phyloP scores from a whole-genome alignment of 2,797 vertebrate genomes.

The Austrolebias charrua region DNA sequence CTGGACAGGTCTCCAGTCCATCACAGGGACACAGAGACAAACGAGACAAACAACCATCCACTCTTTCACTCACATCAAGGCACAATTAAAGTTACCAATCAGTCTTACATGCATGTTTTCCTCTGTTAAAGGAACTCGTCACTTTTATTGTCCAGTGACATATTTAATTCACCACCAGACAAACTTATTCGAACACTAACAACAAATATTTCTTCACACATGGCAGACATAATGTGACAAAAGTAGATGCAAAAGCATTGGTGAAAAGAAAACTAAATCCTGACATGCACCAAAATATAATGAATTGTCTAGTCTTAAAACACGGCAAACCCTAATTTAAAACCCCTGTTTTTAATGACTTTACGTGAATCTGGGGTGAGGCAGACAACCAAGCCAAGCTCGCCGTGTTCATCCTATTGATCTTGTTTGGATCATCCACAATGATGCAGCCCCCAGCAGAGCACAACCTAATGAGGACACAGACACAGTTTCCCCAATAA shows the following conservation, averaged over 20 bases:
- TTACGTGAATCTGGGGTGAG: not conserved
- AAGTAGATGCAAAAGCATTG: not conserved
- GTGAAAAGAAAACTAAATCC: not conserved
- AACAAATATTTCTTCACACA: too few species aligned
- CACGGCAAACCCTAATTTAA: constrained; percentile 1
- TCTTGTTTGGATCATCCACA: not conserved
- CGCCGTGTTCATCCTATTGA: not conserved
- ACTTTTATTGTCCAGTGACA: too few species aligned
- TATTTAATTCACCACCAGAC: too few species aligned
- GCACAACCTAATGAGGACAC: not conserved
- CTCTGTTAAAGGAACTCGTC: too few species aligned
- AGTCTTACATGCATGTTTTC: too few species aligned
- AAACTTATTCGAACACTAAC: too few species aligned
- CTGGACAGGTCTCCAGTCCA: too few species aligned
- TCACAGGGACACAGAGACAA: too few species aligned
- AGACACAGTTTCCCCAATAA: not conserved
- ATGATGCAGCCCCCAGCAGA: constrained; percentile 1
- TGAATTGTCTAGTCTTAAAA: not conserved
- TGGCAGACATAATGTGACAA: too few species aligned
- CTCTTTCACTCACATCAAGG: too few species aligned
- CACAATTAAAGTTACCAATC: too few species aligned
- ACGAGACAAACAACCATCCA: too few species aligned
- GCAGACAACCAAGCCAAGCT: not conserved
- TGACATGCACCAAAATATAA: not conserved
- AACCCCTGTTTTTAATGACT: not conserved